These are phyloP conservation scores for Camponotus vicinus DNA, from an alignment of 1,140 invertebrate species.

Conservation along the genomic window DNA sequence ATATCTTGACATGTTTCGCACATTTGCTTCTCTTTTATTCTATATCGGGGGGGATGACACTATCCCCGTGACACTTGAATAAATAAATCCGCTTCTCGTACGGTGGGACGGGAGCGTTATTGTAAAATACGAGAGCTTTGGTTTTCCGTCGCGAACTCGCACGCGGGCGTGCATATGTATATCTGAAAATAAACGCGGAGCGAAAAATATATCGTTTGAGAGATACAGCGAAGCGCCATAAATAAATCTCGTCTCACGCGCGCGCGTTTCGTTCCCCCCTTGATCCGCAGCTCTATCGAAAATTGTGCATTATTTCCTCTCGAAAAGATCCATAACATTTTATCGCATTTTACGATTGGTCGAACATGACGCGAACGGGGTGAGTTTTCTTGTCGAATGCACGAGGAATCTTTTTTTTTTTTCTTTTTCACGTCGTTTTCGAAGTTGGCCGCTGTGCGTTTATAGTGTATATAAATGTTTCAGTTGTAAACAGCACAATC, in stretches of 20 bases:
- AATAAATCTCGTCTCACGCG: conserved; percentile 49
- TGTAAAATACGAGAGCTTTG: conserved; percentile 58
- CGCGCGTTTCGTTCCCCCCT: background rate
- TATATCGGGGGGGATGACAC: conserved; percentile 13
- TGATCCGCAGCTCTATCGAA: conserved; percentile 46
- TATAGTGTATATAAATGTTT: background rate
- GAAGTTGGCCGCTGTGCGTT: background rate
- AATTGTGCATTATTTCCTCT: conserved; percentile 62
- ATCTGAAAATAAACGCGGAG: conserved; percentile 58
- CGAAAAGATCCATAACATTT: conserved; percentile 48
- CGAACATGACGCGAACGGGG: conserved; percentile 34
- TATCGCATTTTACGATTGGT: conserved; percentile 60
- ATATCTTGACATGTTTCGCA: conserved; percentile 24
- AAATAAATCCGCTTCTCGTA: conserved; percentile 54
- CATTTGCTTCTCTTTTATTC: conserved; percentile 23
- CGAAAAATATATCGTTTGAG: conserved; percentile 60
- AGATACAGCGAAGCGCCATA: conserved; percentile 46
- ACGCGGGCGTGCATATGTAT: conserved; percentile 33
- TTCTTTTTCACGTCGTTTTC: background rate
- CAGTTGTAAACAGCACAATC: background rate
- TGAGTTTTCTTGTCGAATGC: conserved; percentile 17
- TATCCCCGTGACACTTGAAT: conserved; percentile 55
- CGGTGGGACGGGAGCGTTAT: conserved; percentile 28
- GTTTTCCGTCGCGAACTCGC: conserved; percentile 24
- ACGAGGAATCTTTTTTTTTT: conserved; percentile 10